phyloP scores from a whole-genome alignment of 2,113 vertebrate genomes.

The Urocynchramus pylzowi region DNA sequence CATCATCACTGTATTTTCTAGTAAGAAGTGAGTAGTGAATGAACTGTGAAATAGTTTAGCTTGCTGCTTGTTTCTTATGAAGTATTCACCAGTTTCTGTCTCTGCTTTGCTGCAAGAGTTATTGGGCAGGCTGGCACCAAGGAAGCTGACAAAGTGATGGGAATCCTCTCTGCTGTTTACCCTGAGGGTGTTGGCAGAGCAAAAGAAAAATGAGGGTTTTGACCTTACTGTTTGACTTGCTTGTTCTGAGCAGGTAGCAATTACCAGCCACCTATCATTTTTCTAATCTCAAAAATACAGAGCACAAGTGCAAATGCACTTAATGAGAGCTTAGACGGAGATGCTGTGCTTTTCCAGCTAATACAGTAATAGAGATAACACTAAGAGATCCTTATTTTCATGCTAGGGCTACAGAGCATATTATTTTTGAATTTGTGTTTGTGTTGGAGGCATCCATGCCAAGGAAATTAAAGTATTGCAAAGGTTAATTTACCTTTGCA shows the following conservation, averaged over 20 bases:
- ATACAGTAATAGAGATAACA: neutral
- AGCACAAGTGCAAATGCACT: neutral
- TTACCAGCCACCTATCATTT: constrained; percentile 25
- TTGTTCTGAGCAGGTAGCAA: neutral
- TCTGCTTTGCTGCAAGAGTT: neutral
- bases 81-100: neutral
- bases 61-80: neutral
- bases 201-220: neutral
- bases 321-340: neutral
- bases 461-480: neutral
- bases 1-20: neutral
- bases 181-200: neutral
- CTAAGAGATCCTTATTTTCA: neutral
- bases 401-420: neutral
- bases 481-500: neutral
- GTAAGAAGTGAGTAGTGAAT: neutral
- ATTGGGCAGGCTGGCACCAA: neutral
- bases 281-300: neutral
- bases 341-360: neutral
- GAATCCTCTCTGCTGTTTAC: neutral
- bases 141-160: neutral
- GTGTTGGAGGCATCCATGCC: neutral
- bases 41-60: neutral
- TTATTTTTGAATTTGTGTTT: neutral
- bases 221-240: neutral